These are phyloP conservation scores for Gallinago undulata DNA, from an alignment of 2,113 vertebrate species.

Conservation along the genomic window DNA sequence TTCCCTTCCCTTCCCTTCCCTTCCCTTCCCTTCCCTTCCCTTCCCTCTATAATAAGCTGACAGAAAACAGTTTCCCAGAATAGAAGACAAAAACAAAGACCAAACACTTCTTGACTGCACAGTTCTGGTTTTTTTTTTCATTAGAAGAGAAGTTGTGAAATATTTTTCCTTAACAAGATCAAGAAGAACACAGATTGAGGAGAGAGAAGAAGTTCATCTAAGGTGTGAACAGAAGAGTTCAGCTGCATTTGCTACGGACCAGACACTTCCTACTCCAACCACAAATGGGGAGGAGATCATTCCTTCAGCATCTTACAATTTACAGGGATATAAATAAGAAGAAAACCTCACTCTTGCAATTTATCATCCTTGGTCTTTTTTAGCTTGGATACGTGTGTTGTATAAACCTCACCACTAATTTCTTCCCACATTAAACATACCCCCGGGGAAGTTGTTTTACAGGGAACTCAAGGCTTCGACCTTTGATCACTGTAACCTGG, in stretches of 20 bases:
- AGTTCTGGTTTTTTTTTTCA: not conserved
- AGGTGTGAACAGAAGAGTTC: not conserved
- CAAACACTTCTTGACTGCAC: not conserved
- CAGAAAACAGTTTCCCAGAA: not conserved
- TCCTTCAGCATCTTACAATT: not conserved
- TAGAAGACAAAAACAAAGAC: not conserved
- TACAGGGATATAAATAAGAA: not conserved
- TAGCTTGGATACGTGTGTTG: not conserved
- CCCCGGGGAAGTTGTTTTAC: constrained; percentile 30
- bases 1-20: no score
- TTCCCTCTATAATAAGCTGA: not conserved
- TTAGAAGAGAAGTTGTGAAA: not conserved
- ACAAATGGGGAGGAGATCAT: not conserved
- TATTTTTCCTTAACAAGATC: not conserved
- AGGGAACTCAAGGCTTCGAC: constrained; percentile 8
- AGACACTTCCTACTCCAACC: not conserved
- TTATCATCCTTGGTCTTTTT: not conserved
- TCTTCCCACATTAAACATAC: not conserved
- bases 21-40: no score
- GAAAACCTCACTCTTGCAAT: not conserved
- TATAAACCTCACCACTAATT: not conserved
- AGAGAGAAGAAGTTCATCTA: not conserved
- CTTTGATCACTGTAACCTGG: constrained; percentile 40
- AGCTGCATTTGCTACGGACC: not conserved
- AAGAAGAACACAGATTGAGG: not conserved